Base-by-base conservation (phyloP, 2,888 invertebrate genomes). In the Drosophila mimica region DNA sequence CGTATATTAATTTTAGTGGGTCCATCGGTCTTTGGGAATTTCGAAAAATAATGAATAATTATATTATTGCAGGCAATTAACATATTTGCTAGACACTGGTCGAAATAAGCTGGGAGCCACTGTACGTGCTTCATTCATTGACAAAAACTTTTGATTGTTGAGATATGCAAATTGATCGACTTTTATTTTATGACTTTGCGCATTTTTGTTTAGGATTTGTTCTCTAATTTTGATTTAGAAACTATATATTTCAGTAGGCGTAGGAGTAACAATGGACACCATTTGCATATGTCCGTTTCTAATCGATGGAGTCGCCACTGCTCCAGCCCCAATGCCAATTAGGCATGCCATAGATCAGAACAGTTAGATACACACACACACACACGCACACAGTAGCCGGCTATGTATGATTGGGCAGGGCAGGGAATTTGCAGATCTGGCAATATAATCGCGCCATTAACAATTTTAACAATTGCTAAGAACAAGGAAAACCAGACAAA, bases 391-490 rank as follows among this genome's bases (percentile, higher is more conserved):
- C 78, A 63, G 81, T 76, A 80, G 77, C 72, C 43, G 28, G 36
- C 48, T 48, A 9, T 20, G 6, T 56, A 30, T 38, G 53, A 59
- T 17, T 15, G 25, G 62, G 38, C 51, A n/a, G 28, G 34, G 49
- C 20, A 48, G 30, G 31, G 48, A 20, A 46, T 59, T 61, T 63
- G 25, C 30, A 48, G 77, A 80, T 75, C 76, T 64, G 71, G 81
- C 83, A 87, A 83, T 79, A 84, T 84, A 84, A 89, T 89, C 89
- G 82, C 88, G 79, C 82, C 82, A 84, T 87, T 87, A 84, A 83
- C 82, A 79, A 89, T 87, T 85, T 76, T 68, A 88, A 89, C 85
- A 85, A 89, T 85, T 81, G 88, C 77, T 49, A 74, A 87, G 88
- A 89, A 89, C 88, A 88, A 79, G 79, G 33, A 57, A 67, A 63